Evolutionary conservation across 1,140 invertebrate genomes (phyloP).

Genomic region (Schlechtendalia chinensis): DNA sequence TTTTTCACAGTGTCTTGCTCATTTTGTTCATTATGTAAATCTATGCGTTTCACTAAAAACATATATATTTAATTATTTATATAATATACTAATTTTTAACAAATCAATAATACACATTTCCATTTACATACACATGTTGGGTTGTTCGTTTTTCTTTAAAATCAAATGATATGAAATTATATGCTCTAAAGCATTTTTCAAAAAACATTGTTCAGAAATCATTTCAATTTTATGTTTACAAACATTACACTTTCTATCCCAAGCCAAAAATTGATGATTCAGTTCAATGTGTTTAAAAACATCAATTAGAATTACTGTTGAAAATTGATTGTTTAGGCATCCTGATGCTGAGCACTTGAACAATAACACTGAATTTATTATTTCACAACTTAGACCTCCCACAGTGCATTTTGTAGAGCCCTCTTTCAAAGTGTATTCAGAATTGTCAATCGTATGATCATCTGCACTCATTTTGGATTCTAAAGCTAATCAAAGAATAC

Average conservation of each 20-base stretch:
- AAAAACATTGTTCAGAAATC: background rate
- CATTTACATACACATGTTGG: background rate
- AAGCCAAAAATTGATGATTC: background rate
- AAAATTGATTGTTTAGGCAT: background rate
- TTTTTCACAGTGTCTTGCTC: background rate
- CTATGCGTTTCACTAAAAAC: background rate
- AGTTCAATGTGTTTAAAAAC: constrained; percentile 5
- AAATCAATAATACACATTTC: background rate
- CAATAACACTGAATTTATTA: constrained; percentile 12
- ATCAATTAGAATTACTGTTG: constrained; percentile 13
- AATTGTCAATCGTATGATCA: background rate
- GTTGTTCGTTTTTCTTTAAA: background rate
- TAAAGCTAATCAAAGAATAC: background rate
- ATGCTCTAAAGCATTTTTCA: constrained; percentile 31
- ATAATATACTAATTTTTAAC: background rate
- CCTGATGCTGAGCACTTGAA: background rate
- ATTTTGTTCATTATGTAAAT: background rate
- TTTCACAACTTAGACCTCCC: background rate
- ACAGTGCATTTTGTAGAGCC: background rate
- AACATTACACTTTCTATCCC: background rate
- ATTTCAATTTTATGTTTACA: background rate
- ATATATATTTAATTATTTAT: background rate
- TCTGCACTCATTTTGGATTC: background rate
- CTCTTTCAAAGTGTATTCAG: constrained; percentile 11
- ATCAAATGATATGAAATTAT: constrained; percentile 1